Evolutionary conservation across 2,113 vertebrate genomes (phyloP), one percentile per base, ranked within the genome.

Genomic region (Rattus rattus): DNA sequence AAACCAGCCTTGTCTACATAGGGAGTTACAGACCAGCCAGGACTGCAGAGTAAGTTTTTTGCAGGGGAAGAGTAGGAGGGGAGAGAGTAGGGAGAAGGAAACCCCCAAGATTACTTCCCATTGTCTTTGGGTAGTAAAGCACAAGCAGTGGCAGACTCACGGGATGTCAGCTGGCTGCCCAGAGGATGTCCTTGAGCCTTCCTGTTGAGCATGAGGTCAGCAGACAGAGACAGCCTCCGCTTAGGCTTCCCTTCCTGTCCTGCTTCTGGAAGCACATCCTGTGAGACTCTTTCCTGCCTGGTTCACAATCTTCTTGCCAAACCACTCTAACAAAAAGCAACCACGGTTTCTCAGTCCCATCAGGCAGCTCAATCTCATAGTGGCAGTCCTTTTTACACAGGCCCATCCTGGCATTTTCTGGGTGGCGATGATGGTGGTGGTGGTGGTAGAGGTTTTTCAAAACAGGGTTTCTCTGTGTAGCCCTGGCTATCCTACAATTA

Each of bases 201-300:
- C 98, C 98, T 98, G 98, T 98, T 75, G 72, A 97, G 96, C 0
- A 0, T 83, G 86, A 97, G 97, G 96, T 98, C 61, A 96, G 97
- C 97, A 98, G 97, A 87, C 98, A 52, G 97, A 98, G 98, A 97
- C 98, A 96, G 98, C 97, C 97, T 97, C 97, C 93, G 88, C 79
- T 92, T 88, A 75, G 72, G 87, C 93, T 83, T 95, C 94, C 93
- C 96, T 98, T 98, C 98, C 98, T 98, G 97, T 95, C 88, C 87
- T 96, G 88, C 94, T 94, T 43, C 93, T 92, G 94, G 94, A 0
- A 69, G 39, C 95, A 98, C 96, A 96, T 98, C 98, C 98, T 98
- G 96, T 97, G 28, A 67, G 39, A 93, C 72, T 90, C 36, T 85
- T 96, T 98, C 94, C 96, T 98, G 87, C 79, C 91, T 79, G 43